A percentile compares a stretch with the other conserved stretches of the same genome.
phyloP scores from a whole-genome alignment of 2,797 vertebrate genomes.

The Takifugu ocellatus region DNA sequence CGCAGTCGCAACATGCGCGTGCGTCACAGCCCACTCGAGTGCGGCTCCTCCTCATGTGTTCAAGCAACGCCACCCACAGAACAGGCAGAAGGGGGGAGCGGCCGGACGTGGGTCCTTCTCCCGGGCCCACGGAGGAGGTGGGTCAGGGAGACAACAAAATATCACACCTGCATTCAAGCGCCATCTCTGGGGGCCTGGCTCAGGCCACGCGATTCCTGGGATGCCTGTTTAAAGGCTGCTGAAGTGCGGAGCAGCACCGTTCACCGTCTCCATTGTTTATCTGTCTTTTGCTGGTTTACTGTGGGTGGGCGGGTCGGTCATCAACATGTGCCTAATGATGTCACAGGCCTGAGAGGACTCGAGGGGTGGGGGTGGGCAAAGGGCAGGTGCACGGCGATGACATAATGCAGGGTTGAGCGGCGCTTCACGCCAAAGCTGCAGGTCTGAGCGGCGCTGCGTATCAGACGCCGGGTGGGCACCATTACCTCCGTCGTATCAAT shows the following conservation, averaged over 20 bases:
- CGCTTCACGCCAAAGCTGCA: constrained; percentile 40
- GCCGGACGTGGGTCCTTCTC: constrained; percentile 38
- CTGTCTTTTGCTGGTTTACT: constrained; percentile 78
- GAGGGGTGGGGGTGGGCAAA: constrained; percentile 23
- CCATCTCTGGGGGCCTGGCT: constrained; percentile 50
- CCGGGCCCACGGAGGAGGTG: constrained; percentile 7
- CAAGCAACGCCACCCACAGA: constrained; percentile 43
- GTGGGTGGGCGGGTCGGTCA: constrained; percentile 49
- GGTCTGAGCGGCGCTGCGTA: constrained; percentile 38
- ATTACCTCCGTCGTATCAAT: constrained; percentile 57
- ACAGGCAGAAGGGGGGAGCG: constrained; percentile 45
- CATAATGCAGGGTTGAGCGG: constrained; percentile 40
- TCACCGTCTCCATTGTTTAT: constrained; percentile 83
- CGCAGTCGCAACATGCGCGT: too few relatives aligned
- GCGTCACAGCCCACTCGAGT: too few relatives aligned
- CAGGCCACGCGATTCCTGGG: constrained; percentile 71
- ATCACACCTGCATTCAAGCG: constrained; percentile 76
- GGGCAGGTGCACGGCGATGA: constrained; percentile 26
- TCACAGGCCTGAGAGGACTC: constrained; percentile 57
- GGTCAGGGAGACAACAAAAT: constrained; percentile 60
- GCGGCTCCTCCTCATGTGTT: constrained; percentile 30
- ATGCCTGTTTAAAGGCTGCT: constrained; percentile 77
- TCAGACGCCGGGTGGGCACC: constrained; percentile 34
- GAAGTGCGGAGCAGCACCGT: constrained; percentile 73
- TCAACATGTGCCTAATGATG: constrained; percentile 67